These are phyloP conservation scores for Mechanitis messenoides DNA, from an alignment of 2,888 invertebrate genomes.

Conservation along the genomic window DNA sequence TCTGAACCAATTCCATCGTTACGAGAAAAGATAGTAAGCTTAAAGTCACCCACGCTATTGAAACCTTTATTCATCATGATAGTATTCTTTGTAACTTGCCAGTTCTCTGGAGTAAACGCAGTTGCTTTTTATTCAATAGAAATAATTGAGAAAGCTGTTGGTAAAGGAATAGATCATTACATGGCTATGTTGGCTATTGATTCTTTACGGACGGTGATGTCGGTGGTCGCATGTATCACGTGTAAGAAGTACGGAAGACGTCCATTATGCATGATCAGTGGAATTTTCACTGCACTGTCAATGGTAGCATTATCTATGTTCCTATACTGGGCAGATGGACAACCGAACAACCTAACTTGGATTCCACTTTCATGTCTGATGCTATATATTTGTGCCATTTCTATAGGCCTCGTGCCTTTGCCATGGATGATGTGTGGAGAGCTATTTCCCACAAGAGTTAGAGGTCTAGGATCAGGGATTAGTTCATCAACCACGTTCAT, in stretches of 20 bases:
- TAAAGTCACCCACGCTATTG: slow-evolving; percentile 70
- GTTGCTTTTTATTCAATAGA: slow-evolving; percentile 83
- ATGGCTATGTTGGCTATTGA: slow-evolving; percentile 81
- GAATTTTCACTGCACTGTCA: slow-evolving; percentile 77
- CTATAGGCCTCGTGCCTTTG: slow-evolving; percentile 79
- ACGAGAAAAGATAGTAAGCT: slow-evolving; percentile 50
- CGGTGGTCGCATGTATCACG: slow-evolving; percentile 78
- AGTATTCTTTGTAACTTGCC: slow-evolving; percentile 80
- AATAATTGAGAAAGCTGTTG: slow-evolving; percentile 76
- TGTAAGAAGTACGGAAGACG: slow-evolving; percentile 79
- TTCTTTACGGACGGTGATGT: slow-evolving; percentile 77
- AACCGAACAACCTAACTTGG: slow-evolving; percentile 64
- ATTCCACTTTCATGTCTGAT: slow-evolving; percentile 71
- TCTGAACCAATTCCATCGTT: slow-evolving; percentile 48
- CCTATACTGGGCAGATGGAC: slow-evolving; percentile 50
- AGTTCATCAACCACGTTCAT: slow-evolving; percentile 80
- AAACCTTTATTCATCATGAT: slow-evolving; percentile 79
- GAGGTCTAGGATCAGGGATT: slow-evolving; percentile 81
- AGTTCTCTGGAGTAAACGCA: slow-evolving; percentile 84
- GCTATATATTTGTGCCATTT: slow-evolving; percentile 77
- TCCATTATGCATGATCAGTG: slow-evolving; percentile 79
- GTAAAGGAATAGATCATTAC: slow-evolving; percentile 79
- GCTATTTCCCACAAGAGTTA: slow-evolving; percentile 78
- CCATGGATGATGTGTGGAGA: slow-evolving; percentile 87
- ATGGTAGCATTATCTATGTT: slow-evolving; percentile 75